Evolutionary conservation across 2,888 invertebrate genomes (phyloP).

Genomic region (Leptopilina syphax): DNA sequence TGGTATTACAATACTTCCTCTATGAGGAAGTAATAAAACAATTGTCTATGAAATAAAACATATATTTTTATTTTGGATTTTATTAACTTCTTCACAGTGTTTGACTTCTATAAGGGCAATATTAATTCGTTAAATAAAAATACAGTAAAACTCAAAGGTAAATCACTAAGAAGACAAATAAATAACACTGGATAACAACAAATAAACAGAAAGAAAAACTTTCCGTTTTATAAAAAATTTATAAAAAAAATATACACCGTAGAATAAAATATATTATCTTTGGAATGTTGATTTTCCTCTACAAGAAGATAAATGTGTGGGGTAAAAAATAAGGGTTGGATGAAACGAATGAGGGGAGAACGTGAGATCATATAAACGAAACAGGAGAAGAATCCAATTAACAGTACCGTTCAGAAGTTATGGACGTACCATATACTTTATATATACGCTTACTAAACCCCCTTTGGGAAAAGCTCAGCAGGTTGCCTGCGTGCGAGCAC

Average conservation of each 20-base stretch:
- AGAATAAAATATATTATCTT: neutral
- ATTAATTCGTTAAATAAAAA: too few species aligned
- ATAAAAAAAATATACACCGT: neutral
- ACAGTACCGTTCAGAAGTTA: conserved; percentile 31
- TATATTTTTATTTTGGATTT: too few species aligned
- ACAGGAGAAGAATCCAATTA: conserved; percentile 36
- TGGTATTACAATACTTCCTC: too few species aligned
- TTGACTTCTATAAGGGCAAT: too few species aligned
- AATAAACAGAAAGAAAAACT: too few species aligned
- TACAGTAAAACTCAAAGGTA: too few species aligned
- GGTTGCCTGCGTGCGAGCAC: conserved; percentile 4
- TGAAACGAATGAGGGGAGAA: neutral
- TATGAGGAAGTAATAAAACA: too few species aligned
- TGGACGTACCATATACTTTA: conserved; percentile 26
- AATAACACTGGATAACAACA: too few species aligned
- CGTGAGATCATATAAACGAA: conserved; percentile 28
- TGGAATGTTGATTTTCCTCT: neutral
- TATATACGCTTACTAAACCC: neutral
- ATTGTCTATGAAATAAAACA: too few species aligned
- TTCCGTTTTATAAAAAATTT: too few species aligned
- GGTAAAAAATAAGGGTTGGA: neutral
- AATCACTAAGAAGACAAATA: too few species aligned
- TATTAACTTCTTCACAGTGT: too few species aligned
- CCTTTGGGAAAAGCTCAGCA: conserved; percentile 28
- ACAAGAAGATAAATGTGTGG: neutral